Evolutionary conservation across 2,888 invertebrate species (phyloP), one percentile per base, ranked within the genome.

Genomic region (Aproaerema taeniolella): DNA sequence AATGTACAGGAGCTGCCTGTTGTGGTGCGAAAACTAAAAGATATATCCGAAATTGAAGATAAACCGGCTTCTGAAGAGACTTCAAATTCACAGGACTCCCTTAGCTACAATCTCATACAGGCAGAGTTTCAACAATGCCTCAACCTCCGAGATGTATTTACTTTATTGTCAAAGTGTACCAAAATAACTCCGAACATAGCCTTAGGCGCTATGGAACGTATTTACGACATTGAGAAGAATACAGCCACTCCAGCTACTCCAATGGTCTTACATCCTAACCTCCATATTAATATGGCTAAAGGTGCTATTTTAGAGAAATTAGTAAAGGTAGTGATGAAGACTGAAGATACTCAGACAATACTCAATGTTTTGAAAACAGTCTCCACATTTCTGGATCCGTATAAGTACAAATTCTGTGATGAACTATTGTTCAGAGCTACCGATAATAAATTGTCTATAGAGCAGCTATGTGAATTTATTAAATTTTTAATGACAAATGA

Each of bases 1-100:
- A 86, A 88, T 39, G 91, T 93, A 13, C 89, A 90, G 53, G 93
- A 93, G 63, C 78, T 93, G 33, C 92, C 92, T 1, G 75, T 91
- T 9, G 87, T 92, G 37, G 88, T 93, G 15, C 82, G 88, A 39
- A 88, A 78, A 60, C 56, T 87, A 20, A 81, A 71, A 54, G 73
- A 88, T 49, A 52, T 88, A 20, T 55, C 69, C 4, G 70, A 72
- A 17, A 59, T 80, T 3, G 63, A 69, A 2, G 57, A 65, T n/a
- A 55, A 59, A 39, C 52, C 53, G 16, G 2, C 15, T 9, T 13
- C 16, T 9, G 64, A 62, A 38, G 31, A 44, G 3, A 39, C 54
- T n/a, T 55, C 48, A 39, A 59, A 45, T 46, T 39, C 59, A 2
- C 52, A 52, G 2, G 81, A 85, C 30, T 64, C 76, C 8, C 54